Conservation (phyloP, 2,888 invertebrate genomes). For the Pediacus dermestoides region DNA sequence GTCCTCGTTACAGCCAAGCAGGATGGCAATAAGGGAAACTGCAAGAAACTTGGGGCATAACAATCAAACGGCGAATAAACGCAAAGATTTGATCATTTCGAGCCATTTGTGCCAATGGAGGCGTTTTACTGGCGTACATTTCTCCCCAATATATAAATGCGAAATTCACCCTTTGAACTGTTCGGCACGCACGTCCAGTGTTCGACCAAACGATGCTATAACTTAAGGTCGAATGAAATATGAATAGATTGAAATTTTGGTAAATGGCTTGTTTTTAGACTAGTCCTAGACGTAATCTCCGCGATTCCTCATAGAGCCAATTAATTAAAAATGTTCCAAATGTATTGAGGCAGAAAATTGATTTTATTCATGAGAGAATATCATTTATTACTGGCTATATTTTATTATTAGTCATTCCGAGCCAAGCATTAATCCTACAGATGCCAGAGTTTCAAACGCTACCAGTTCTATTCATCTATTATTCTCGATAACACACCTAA, state of each 20-base stretch:
- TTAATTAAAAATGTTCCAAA: conserved; percentile 29
- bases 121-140: conserved; percentile 38
- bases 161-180: conserved; percentile 2
- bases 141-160: conserved; percentile 1
- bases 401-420: conserved; percentile 28
- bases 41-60: conserved; percentile 38
- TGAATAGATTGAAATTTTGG: no score
- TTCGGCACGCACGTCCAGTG: conserved; percentile 1
- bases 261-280: no score
- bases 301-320: no score
- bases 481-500: no score
- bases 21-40: conserved; percentile 34
- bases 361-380: conserved; percentile 31
- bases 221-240: not conserved
- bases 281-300: no score
- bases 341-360: conserved; percentile 23
- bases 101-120: conserved; percentile 45
- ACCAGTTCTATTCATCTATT: no score
- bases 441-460: conserved; percentile 12
- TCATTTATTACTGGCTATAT: conserved; percentile 30
- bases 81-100: conserved; percentile 46
- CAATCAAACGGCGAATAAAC: conserved; percentile 45
- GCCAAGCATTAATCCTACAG: conserved; percentile 21
- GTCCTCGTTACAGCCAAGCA: conserved; percentile 20
- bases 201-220: not conserved